Conservation (phyloP, 2,797 vertebrate genomes). For the Rhinatrema bivittatum region DNA sequence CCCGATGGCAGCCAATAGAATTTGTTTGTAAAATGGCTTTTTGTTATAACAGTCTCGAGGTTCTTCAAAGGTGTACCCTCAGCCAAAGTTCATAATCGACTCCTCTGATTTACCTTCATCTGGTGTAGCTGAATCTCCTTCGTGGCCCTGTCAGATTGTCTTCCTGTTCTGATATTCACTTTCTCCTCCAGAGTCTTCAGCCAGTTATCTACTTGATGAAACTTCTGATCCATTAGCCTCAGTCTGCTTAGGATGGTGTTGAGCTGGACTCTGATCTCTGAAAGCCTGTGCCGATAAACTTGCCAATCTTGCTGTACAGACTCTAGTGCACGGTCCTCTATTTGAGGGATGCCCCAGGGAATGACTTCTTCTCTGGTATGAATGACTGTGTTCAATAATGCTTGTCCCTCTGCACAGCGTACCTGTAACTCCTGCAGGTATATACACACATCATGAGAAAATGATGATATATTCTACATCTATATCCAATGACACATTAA, state of each 20-base stretch:
- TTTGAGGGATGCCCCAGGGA: constrained; percentile 78
- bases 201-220: constrained; percentile 80
- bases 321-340: constrained; percentile 82
- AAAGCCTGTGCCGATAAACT: constrained; percentile 72
- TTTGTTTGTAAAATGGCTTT: too few relatives aligned
- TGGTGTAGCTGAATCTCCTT: constrained; percentile 82
- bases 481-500: too few relatives aligned
- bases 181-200: constrained; percentile 71
- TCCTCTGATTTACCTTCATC: constrained; percentile 67
- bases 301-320: constrained; percentile 81
- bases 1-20: too few relatives aligned
- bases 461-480: too few relatives aligned
- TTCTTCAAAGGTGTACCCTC: too few relatives aligned
- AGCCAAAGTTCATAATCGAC: not conserved
- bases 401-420: constrained; percentile 77
- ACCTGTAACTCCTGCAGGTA: constrained; percentile 86
- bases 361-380: constrained; percentile 80
- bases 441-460: too few relatives aligned
- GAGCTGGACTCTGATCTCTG: constrained; percentile 68
- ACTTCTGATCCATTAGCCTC: constrained; percentile 74
- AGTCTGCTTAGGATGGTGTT: constrained; percentile 64
- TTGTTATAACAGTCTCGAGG: too few relatives aligned
- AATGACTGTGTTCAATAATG: constrained; percentile 71
- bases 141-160: constrained; percentile 62
- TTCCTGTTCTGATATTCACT: constrained; percentile 57